Base-by-base conservation (phyloP, 2,888 invertebrate species). In the Andrena praecox region DNA sequence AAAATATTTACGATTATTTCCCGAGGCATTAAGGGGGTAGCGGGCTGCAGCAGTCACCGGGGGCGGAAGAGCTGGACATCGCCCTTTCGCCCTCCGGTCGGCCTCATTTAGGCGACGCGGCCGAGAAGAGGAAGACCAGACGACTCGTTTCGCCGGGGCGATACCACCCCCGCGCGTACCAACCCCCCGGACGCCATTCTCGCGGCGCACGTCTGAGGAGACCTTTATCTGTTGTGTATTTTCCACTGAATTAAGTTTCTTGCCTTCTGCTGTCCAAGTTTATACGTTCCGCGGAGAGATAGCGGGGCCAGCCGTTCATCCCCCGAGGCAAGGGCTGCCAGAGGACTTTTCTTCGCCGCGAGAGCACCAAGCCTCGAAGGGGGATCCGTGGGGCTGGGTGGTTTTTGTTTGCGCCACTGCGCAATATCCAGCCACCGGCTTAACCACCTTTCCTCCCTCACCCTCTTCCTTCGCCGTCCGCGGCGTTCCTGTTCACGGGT, bases 231-330 rank as follows among this genome's bases (percentile, higher is more conserved):
- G 89, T 90, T 88, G 89, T 91, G 91, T 91, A 91, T 91, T 91
- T 91, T 91, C 90, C 91, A 91, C 86, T 90, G 91, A 91, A 91
- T 91, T 91, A 90, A 91, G 90, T 91, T 91, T 91, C 91, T 91
- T 91, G 91, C 90, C 90, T 91, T 90, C 90, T 87, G 89, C 89
- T 88, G 82, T 82, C 85, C 88, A 90, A 91, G 88, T 91, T 91
- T 91, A 91, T 91, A 90, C 87, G 91, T 90, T 91, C 90, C 88
- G 91, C 84, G 90, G 89, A 60, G 84, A 90, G 88, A 91, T 91
- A 91, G 87, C 88, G 84, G 67, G 56, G 56, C 54, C 54, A 42
- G 42, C 54, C 85, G 84, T 84, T 85, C 87, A 85, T 84, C 81
- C 79, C 77, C 74, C 82, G 83, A 81, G 60, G 67, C 77, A 52